These are phyloP conservation scores for Chondrosia reniformis DNA, from an alignment of 37 sponge, comb jelly and placozoan species.

Conservation along the genomic window DNA sequence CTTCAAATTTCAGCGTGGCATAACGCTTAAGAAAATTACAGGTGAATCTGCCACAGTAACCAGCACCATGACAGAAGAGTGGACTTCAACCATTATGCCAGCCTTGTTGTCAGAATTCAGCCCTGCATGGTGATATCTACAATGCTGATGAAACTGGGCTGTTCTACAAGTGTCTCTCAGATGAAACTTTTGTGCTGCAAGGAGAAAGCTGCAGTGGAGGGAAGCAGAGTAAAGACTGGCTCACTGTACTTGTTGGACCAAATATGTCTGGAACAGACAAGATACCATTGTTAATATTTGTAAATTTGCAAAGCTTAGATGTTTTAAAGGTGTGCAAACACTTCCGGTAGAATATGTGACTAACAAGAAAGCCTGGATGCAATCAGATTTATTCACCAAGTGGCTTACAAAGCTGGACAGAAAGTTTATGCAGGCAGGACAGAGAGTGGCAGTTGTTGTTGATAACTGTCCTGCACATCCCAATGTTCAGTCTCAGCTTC, in stretches of 20 bases:
- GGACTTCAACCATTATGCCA: neutral
- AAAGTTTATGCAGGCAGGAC: neutral
- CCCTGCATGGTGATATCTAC: neutral
- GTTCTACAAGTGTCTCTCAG: slow-evolving; percentile 2
- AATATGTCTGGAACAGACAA: slow-evolving; percentile 27
- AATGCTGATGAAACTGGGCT: slow-evolving; percentile 30
- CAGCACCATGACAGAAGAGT: neutral
- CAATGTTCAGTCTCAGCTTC: neutral
- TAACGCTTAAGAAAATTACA: neutral
- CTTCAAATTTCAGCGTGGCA: neutral
- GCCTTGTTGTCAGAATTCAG: neutral
- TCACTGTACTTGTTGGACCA: slow-evolving; percentile 16
- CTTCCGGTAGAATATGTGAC: slow-evolving; percentile 21
- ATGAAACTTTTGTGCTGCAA: slow-evolving; percentile 1
- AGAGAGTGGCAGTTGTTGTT: neutral
- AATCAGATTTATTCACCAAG: slow-evolving; percentile 7
- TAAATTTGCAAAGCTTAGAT: slow-evolving; percentile 21
- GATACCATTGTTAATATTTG: slow-evolving; percentile 13
- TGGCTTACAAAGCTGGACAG: slow-evolving; percentile 1
- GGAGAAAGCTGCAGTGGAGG: slow-evolving; percentile 21
- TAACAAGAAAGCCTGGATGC: slow-evolving; percentile 25
- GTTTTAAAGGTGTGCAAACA: slow-evolving; percentile 27
- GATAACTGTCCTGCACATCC: slow-evolving; percentile 13
- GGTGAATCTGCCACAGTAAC: slow-evolving; percentile 11
- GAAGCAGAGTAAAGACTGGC: slow-evolving; percentile 19